These are phyloP conservation scores for Achatina immaculata DNA, from an alignment of 1,140 invertebrate species.

Conservation along the genomic window DNA sequence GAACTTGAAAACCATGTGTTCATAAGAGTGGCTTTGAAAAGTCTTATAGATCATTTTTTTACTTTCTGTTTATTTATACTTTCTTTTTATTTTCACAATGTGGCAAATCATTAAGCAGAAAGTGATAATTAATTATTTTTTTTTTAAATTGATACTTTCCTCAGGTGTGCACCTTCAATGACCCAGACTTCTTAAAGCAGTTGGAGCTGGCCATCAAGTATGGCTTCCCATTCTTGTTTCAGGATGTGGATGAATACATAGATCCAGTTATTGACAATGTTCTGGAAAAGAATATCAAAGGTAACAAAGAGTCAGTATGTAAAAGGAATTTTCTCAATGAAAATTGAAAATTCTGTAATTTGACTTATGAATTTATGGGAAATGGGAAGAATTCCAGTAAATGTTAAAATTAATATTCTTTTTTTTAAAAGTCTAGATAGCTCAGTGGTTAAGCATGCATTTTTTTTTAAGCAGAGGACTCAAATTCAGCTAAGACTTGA, in stretches of 20 bases:
- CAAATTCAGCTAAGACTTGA: no score
- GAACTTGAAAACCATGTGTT: no score
- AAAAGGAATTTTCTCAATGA: not conserved
- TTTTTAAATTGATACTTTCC: no score
- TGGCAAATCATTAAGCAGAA: no score
- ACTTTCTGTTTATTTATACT: no score
- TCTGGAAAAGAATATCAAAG: slow-evolving; percentile 87
- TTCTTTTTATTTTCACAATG: no score
- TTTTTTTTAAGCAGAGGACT: no score
- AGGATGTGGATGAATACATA: slow-evolving; percentile 91
- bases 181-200: slow-evolving; percentile 86
- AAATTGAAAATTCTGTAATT: slow-evolving; percentile 1
- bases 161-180: slow-evolving; percentile 82
- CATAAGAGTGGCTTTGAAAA: no score
- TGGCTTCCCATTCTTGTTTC: slow-evolving; percentile 86
- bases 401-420: not conserved
- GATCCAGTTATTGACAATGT: slow-evolving; percentile 91
- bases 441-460: no score
- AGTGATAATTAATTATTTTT: no score
- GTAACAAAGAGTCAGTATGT: slow-evolving; percentile 70
- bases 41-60: no score
- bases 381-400: not conserved
- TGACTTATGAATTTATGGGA: not conserved
- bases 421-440: not conserved
- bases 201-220: slow-evolving; percentile 90